Conservation (phyloP, 1,140 invertebrate species). For the Babylonia areolata region DNA sequence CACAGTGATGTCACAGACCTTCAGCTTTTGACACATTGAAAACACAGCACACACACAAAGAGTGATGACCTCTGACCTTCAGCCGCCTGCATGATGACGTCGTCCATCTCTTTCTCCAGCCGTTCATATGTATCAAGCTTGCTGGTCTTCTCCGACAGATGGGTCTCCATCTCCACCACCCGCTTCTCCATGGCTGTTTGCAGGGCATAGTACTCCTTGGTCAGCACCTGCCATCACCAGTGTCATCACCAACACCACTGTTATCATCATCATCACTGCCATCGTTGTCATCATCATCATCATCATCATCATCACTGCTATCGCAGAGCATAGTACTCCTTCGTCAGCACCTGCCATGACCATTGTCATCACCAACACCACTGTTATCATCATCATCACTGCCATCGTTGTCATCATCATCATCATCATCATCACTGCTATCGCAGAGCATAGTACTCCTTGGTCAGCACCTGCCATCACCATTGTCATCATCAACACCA, state of each 20-base stretch:
- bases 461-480: constrained; percentile 60
- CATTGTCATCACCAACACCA: no score
- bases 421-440: constrained; percentile 63
- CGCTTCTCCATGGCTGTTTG: constrained; percentile 67
- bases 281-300: no score
- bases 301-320: no score
- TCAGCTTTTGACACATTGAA: no score
- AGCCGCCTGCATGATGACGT: constrained; percentile 76
- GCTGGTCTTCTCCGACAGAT: constrained; percentile 64
- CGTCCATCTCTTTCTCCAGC: constrained; percentile 75
- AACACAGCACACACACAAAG: no score
- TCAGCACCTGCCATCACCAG: constrained; percentile 65
- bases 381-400: no score
- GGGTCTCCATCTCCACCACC: constrained; percentile 69
- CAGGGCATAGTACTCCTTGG: constrained; percentile 74
- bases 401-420: no score
- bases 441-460: constrained; percentile 73
- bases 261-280: constrained; percentile 54
- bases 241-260: not conserved
- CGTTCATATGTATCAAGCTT: constrained; percentile 74
- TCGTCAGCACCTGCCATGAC: constrained; percentile 72
- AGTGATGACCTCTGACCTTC: constrained; percentile 63
- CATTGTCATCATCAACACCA: no score
- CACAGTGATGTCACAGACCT: no score
- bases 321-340: constrained; percentile 74